Conservation (phyloP, 2,113 vertebrate genomes). For the Crotalus horridus region DNA sequence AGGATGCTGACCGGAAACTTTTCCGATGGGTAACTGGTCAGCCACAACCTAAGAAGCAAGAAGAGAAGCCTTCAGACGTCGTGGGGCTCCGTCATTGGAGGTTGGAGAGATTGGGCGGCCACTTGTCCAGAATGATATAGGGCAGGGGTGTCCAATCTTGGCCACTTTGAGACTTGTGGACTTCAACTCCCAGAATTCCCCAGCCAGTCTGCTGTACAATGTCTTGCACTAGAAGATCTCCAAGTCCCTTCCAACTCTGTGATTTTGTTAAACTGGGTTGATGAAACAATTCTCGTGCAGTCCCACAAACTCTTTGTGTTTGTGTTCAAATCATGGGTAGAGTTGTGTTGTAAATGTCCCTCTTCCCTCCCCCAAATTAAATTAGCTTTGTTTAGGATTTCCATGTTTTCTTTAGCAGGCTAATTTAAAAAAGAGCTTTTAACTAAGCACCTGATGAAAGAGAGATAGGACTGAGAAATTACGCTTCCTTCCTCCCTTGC, state of each 20-base stretch:
- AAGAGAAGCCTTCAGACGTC: not conserved
- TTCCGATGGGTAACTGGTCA: constrained; percentile 92
- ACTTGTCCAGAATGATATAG: no score
- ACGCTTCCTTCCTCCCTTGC: not conserved
- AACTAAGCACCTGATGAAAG: not conserved
- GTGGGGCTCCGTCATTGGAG: not conserved
- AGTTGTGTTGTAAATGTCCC: not conserved
- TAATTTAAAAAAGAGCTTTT: not conserved
- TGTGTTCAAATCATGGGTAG: not conserved
- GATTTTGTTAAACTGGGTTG: no score
- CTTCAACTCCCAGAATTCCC: no score
- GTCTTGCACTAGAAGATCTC: no score
- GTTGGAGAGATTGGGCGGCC: no score
- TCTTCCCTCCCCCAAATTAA: no score
- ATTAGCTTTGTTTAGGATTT: not conserved
- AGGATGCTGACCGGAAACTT: constrained; percentile 93
- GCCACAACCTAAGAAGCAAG: constrained; percentile 76
- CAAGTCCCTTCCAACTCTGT: no score
- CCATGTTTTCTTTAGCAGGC: not conserved
- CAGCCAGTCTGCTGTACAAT: no score
- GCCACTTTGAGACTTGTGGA: no score
- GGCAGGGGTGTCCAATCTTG: no score
- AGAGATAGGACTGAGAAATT: not conserved
- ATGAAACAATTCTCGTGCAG: no score
- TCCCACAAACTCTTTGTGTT: no score